Evolutionary conservation across 2,888 invertebrate genomes (phyloP), one percentile per base, ranked within the genome.

Genomic region (Eulithis prunata): DNA sequence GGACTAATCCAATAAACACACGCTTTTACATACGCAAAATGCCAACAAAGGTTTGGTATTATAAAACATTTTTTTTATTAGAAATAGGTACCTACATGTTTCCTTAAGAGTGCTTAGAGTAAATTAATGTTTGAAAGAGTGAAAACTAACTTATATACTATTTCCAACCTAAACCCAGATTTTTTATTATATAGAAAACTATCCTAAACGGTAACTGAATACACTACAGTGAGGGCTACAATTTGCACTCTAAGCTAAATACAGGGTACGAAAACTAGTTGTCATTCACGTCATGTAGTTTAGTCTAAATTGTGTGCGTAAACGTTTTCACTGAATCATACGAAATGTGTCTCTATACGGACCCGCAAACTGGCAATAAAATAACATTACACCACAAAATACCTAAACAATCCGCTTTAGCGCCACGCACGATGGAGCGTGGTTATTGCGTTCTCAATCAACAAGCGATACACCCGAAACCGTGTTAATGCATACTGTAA

Each of bases 381-480:
- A 73, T 71, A 67, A 70, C 68, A 71, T 71, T 69, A 71, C 54
- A 60, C 62, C 64, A 67, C 68, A 64, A 68, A 68, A 66, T 70
- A 70, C 71, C 68, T 74, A 71, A 72, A 71, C 73, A 73, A 73
- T 71, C 61, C 66, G 68, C 21, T 66, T 65, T 43, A 62, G 58
- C 54, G 61, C 61, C 45, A 72, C 67, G 66, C 70, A 62, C 71
- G 69, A 69, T 73, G 57, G 59, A 62, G 64, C 62, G 61, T 63
- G 60, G 71, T 69, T 73, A 72, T 71, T 71, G 68, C 61, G 64
- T 68, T 62, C 69, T 71, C 71, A 69, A 73, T 73, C 68, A 73
- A 71, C 69, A 69, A 69, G 67, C 71, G 61, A 68, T 71, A 70
- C 67, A 67, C 13, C 63, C 59, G 58, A 69, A 70, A 65, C 68